A percentile compares a stretch with the other conserved stretches of the same genome.
Conservation (phyloP, 1,140 invertebrate genomes). For the Diabrotica virgifera region DNA sequence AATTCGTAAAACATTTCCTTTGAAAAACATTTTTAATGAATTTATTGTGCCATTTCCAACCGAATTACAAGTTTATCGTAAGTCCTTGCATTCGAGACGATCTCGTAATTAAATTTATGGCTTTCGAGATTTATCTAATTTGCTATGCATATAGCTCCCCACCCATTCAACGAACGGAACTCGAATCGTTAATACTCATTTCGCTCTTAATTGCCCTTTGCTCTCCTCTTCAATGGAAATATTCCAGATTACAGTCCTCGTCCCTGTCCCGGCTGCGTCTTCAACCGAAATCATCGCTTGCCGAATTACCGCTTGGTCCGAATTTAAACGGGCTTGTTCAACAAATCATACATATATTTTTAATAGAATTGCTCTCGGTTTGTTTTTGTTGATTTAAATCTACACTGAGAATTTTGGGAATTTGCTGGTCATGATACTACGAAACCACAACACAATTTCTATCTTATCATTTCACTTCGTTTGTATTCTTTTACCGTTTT, state of each 20-base stretch:
- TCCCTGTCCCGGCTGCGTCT: background rate
- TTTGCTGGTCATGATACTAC: no score
- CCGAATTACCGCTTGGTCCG: background rate
- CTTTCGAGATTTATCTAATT: conserved; percentile 3
- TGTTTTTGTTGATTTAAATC: no score
- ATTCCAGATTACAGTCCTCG: background rate
- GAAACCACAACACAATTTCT: no score
- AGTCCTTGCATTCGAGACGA: conserved; percentile 1
- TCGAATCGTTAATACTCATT: conserved; percentile 2
- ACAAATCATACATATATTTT: conserved; percentile 1
- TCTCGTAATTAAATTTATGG: conserved; percentile 1
- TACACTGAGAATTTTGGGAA: no score
- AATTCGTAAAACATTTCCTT: background rate
- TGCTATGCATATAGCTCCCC: background rate
- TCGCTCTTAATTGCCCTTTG: conserved; percentile 1
- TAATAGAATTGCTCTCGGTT: background rate
- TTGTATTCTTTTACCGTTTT: no score
- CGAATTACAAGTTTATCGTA: conserved; percentile 2
- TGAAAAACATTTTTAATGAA: background rate
- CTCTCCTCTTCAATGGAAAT: conserved; percentile 2
- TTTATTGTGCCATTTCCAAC: background rate
- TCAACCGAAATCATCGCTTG: background rate
- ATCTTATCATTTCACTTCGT: no score
- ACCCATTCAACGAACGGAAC: conserved; percentile 1
- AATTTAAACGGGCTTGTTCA: background rate